Conservation (phyloP, 2,797 vertebrate genomes). For the Tarsius wallacei region DNA sequence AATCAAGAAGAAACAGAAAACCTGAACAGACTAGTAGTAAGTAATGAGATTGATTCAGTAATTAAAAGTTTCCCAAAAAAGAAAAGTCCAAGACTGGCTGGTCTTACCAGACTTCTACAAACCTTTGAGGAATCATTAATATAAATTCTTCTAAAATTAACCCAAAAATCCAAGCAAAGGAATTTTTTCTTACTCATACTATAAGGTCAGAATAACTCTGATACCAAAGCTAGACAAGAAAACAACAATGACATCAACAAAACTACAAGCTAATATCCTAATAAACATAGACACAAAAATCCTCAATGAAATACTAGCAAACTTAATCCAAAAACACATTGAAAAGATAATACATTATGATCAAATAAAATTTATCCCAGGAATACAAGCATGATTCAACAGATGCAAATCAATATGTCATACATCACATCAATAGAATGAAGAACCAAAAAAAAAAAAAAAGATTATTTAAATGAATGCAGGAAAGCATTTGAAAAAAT, state of each 20-base stretch:
- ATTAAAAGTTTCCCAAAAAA: neutral
- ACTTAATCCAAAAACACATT: neutral
- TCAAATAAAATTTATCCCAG: neutral
- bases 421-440: neutral
- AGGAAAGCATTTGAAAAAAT: neutral
- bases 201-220: neutral
- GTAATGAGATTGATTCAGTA: neutral
- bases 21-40: neutral
- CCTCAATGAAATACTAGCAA: neutral
- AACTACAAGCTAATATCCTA: neutral
- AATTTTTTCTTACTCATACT: neutral
- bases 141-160: neutral
- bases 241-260: neutral
- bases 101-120: neutral
- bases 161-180: neutral
- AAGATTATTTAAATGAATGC: neutral
- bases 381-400: neutral
- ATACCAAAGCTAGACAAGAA: neutral
- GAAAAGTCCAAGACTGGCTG: neutral
- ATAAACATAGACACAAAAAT: neutral
- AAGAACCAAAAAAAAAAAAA: neutral
- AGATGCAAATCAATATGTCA: too few species aligned
- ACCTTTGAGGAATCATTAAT: neutral
- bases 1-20: neutral
- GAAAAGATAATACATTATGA: too few species aligned